phyloP scores from a whole-genome alignment of 2,113 vertebrate genomes.

The Anthoscopus minutus region DNA sequence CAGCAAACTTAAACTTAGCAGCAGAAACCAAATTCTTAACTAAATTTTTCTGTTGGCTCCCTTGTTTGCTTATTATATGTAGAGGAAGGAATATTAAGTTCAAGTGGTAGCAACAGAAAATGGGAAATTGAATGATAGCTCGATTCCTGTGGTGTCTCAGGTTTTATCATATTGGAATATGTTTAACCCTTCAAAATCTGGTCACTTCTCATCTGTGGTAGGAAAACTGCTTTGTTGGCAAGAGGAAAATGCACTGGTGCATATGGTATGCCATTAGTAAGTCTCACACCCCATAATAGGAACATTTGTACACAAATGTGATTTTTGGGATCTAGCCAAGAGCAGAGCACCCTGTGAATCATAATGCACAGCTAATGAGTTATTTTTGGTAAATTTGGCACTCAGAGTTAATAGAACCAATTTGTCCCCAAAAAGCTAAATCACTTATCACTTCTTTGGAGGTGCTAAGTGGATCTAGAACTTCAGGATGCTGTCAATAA shows the following conservation, averaged over 20 bases:
- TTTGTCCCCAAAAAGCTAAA: conserved; percentile 74
- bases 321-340: conserved; percentile 70
- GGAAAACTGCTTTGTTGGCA: conserved; percentile 42
- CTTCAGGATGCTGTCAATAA: conserved; percentile 63
- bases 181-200: conserved; percentile 68
- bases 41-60: background rate
- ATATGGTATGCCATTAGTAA: conserved; percentile 69
- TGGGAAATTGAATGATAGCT: conserved; percentile 30
- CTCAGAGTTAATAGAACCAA: conserved; percentile 64
- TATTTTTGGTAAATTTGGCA: conserved; percentile 74
- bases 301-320: conserved; percentile 73
- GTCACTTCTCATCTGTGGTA: conserved; percentile 42
- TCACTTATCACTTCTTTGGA: conserved; percentile 71
- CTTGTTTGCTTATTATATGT: conserved; percentile 16
- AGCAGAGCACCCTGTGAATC: conserved; percentile 66
- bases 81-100: conserved; percentile 23
- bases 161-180: conserved; percentile 65
- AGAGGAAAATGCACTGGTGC: conserved; percentile 23
- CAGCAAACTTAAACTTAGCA: background rate
- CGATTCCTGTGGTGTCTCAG: conserved; percentile 49
- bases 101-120: conserved; percentile 23
- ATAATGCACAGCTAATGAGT: conserved; percentile 71
- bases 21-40: background rate
- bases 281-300: conserved; percentile 72
- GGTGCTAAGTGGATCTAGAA: conserved; percentile 76